These are phyloP conservation scores for Drosophila vallismaia DNA, from an alignment of 2,888 invertebrate species.

Conservation along the genomic window DNA sequence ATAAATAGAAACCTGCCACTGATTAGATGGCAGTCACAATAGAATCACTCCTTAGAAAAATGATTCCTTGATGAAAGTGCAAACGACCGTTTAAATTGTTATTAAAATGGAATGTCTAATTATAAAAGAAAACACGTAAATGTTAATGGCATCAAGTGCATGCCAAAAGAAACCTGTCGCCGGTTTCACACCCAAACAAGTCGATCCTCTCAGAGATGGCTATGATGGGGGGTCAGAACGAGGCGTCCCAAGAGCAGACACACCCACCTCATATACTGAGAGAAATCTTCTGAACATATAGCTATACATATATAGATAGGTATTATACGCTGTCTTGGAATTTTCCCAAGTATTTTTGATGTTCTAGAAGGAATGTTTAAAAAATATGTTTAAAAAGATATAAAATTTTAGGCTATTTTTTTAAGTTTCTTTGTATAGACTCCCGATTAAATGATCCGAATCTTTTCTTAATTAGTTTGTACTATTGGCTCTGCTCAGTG, in stretches of 20 bases:
- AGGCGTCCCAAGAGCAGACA: conserved; percentile 43
- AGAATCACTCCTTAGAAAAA: conserved; percentile 1
- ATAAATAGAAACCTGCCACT: conserved; percentile 30
- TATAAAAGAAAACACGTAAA: conserved; percentile 49
- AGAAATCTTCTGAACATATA: background rate
- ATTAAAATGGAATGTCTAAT: conserved; percentile 49
- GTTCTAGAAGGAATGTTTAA: background rate
- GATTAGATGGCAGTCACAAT: conserved; percentile 3
- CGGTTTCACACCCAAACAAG: conserved; percentile 39
- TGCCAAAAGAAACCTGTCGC: conserved; percentile 76
- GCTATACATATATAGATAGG: background rate
- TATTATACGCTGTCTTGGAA: background rate
- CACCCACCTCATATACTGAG: conserved; percentile 59
- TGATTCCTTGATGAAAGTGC: conserved; percentile 24
- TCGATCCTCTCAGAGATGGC: conserved; percentile 19
- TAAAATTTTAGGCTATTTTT: background rate
- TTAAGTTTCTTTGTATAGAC: conserved; percentile 20
- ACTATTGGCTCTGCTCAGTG: conserved; percentile 34
- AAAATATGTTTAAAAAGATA: background rate
- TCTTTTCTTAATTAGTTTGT: conserved; percentile 70
- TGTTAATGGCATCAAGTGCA: conserved; percentile 55
- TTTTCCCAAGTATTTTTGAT: too few species aligned
- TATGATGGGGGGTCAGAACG: conserved; percentile 7
- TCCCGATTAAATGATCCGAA: conserved; percentile 38
- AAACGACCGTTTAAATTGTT: conserved; percentile 36